Conservation (phyloP, 2,888 invertebrate genomes). For the Ophion ventricosus region DNA sequence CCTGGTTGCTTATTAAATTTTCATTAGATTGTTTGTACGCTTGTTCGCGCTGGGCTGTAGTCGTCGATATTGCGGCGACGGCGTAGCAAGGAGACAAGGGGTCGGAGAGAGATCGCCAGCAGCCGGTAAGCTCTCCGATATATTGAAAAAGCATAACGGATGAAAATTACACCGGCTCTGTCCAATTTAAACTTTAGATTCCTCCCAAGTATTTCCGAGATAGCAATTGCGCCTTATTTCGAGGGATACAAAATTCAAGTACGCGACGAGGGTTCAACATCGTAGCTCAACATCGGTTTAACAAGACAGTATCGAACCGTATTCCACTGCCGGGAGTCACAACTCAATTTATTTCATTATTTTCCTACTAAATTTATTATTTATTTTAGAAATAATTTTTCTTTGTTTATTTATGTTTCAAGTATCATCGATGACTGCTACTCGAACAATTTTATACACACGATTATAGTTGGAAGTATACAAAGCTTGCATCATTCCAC, state of each 20-base stretch:
- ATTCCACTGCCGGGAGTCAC: no score
- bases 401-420: no score
- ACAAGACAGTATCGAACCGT: background rate
- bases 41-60: no score
- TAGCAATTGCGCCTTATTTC: conserved; percentile 26
- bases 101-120: background rate
- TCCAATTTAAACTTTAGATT: conserved; percentile 67
- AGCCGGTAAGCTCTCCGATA: background rate
- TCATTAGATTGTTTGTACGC: no score
- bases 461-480: background rate
- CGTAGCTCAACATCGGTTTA: no score
- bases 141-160: conserved; percentile 31
- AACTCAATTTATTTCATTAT: no score
- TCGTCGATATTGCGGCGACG: background rate
- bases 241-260: conserved; percentile 28
- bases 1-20: no score
- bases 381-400: no score
- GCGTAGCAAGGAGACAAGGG: background rate
- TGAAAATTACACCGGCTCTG: conserved; percentile 54
- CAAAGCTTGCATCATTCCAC: conserved; percentile 30
- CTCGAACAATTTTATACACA: background rate
- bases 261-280: no score
- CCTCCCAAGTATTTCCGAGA: conserved; percentile 43
- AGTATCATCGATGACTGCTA: no score
- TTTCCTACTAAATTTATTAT: no score